These are phyloP conservation scores for Aix galericulata DNA, from an alignment of 2,113 vertebrate genomes.

Conservation along the genomic window DNA sequence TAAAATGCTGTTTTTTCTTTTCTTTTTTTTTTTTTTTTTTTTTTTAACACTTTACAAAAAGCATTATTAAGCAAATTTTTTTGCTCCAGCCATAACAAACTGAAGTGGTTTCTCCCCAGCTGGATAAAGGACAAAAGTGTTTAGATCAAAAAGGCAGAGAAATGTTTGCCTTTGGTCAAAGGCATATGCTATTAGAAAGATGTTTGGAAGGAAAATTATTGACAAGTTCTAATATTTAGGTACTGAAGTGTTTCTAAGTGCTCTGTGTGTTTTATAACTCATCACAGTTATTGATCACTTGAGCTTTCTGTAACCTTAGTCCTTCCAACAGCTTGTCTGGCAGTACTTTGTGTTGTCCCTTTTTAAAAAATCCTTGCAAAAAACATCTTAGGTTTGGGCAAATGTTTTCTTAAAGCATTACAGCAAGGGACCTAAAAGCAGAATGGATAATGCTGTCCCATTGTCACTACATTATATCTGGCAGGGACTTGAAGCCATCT, in stretches of 20 bases:
- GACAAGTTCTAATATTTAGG: slow-evolving; percentile 22
- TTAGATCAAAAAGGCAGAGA: not conserved
- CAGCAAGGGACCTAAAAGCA: not conserved
- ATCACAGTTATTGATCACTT: slow-evolving; percentile 34
- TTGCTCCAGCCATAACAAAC: too few relatives aligned
- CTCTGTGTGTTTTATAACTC: slow-evolving; percentile 3
- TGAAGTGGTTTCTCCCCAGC: too few relatives aligned
- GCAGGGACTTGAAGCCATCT: not conserved
- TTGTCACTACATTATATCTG: not conserved
- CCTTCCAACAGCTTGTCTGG: not conserved
- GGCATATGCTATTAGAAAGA: slow-evolving; percentile 12
- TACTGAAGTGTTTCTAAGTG: slow-evolving; percentile 33
- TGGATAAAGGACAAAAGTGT: not conserved
- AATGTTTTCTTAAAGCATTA: not conserved
- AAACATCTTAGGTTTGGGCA: not conserved
- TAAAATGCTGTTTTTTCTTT: not conserved
- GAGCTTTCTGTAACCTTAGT: not conserved
- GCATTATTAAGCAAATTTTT: too few relatives aligned
- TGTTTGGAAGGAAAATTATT: slow-evolving; percentile 15
- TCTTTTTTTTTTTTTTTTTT: not conserved
- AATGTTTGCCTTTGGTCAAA: slow-evolving; percentile 31
- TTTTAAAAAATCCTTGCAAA: not conserved
- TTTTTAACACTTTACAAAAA: not conserved
- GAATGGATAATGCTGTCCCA: not conserved
- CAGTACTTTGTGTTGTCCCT: not conserved